Evolutionary conservation across 1,140 invertebrate species (phyloP), one percentile per base, ranked within the genome.

Genomic region (Araneus ventricosus): DNA sequence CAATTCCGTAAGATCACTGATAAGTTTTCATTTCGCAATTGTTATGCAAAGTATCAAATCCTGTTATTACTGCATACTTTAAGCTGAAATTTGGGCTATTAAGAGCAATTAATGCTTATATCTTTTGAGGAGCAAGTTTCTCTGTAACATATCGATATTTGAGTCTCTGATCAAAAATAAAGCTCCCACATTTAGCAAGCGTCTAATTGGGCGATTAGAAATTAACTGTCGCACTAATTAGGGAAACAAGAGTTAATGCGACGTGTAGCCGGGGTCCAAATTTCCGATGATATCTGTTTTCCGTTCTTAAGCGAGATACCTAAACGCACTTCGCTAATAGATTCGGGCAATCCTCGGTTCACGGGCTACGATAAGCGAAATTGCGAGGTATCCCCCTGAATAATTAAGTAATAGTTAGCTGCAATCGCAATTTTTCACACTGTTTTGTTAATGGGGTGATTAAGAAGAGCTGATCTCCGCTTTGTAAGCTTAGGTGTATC

Each of bases 181-280:
- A 91, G 79, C 90, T 45, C 57, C 34, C 90, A 85, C 80, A 91
- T 91, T 91, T 91, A 91, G 90, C 59, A 91, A 67, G 67, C 30
- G n/a, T 34, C 90, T 91, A 91, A 91, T 91, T 91, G 90, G 90
- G 90, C 90, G 90, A 91, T 91, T 91, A 91, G 79, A 84, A 91
- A 91, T 91, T 91, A 91, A 91, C 79, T 91, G 90, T 91, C 79
- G 79, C 24, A 45, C 79, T 91, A 91, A 91, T 91, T 91, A 91
- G 80, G 27, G 80, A 82, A 91, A 91, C 90, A 91, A 91, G 90
- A 91, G 59, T 79, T 91, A 91, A 91, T 91, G 90, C 59, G 80
- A 30, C 41, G 59, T 24, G n/a, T 27, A 61, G 85, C 37, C 85
- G 52, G 22, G 52, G 88, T 57, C 39, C 52, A 80, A 90, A 85